Evolutionary conservation across 2,113 vertebrate species (phyloP).

Genomic region (Spheniscus mendiculus): DNA sequence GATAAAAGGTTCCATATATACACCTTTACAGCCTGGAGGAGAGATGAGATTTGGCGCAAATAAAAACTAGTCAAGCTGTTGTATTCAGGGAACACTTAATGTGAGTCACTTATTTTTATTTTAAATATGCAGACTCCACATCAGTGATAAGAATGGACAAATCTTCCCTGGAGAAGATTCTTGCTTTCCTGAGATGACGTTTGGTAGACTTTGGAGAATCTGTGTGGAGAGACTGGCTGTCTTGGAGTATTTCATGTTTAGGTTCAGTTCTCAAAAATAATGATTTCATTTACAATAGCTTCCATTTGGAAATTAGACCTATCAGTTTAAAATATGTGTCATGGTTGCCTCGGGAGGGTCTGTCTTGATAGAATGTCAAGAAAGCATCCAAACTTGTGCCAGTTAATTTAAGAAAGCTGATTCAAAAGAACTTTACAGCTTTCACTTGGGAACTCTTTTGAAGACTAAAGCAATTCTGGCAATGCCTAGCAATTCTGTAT

Average conservation of each 20-base stretch:
- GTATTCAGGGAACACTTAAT: background rate
- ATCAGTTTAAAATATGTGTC: background rate
- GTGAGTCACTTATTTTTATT: background rate
- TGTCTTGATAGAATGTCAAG: background rate
- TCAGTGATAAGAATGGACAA: background rate
- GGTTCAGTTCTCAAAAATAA: background rate
- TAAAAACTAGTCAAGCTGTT: slow-evolving; percentile 20
- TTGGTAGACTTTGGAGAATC: background rate
- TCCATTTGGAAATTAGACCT: background rate
- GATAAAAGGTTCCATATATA: slow-evolving; percentile 24
- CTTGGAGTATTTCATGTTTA: background rate
- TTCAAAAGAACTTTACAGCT: background rate
- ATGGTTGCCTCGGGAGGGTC: background rate
- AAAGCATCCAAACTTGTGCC: background rate
- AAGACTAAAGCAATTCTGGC: background rate
- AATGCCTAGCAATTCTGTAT: background rate
- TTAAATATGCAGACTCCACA: background rate
- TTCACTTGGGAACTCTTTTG: background rate
- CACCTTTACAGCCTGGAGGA: slow-evolving; percentile 22
- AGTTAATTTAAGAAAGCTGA: background rate
- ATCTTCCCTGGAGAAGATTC: background rate
- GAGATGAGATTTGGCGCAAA: slow-evolving; percentile 12
- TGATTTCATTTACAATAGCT: background rate
- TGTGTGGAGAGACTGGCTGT: background rate
- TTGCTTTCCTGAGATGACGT: background rate